A percentile compares a stretch with the other conserved stretches of the same genome.
Evolutionary conservation across 2,797 vertebrate species (phyloP).

Genomic region (Sebastes trivittatus): DNA sequence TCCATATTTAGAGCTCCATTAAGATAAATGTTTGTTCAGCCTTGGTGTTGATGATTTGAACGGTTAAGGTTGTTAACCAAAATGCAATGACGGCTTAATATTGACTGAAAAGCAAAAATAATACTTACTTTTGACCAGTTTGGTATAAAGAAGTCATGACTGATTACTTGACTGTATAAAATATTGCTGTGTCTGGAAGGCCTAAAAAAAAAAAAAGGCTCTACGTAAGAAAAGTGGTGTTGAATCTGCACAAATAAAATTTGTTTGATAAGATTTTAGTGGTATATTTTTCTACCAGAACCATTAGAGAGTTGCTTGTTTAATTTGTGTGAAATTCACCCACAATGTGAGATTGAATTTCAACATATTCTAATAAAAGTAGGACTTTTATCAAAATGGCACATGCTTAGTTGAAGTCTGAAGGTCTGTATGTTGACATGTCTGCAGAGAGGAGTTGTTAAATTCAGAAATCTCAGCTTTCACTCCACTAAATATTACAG

Average conservation of each 20-base stretch:
- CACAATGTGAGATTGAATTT: not conserved
- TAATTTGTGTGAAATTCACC: not conserved
- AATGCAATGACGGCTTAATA: not conserved
- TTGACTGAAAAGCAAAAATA: not conserved
- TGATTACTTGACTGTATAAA: constrained; percentile 7
- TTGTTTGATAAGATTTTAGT: constrained; percentile 38
- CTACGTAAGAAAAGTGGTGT: constrained; percentile 12
- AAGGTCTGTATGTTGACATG: not conserved
- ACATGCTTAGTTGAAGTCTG: not conserved
- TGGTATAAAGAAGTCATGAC: not conserved
- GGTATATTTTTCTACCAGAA: not conserved
- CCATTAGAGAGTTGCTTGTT: not conserved
- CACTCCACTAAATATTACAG: not conserved
- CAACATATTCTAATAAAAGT: not conserved
- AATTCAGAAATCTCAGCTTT: not conserved
- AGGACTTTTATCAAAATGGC: not conserved
- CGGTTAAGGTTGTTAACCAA: not conserved
- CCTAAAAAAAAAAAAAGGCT: not conserved
- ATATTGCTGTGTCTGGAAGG: constrained; percentile 8
- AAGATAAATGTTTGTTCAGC: not conserved
- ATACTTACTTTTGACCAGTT: not conserved
- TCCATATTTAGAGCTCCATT: not conserved
- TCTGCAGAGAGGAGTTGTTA: not conserved
- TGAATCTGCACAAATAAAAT: constrained; percentile 59
- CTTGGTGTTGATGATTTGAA: constrained; percentile 6